Evolutionary conservation across 2,888 invertebrate species (phyloP), one percentile per base, ranked within the genome.

Genomic region (Cosmopolites sordidus): DNA sequence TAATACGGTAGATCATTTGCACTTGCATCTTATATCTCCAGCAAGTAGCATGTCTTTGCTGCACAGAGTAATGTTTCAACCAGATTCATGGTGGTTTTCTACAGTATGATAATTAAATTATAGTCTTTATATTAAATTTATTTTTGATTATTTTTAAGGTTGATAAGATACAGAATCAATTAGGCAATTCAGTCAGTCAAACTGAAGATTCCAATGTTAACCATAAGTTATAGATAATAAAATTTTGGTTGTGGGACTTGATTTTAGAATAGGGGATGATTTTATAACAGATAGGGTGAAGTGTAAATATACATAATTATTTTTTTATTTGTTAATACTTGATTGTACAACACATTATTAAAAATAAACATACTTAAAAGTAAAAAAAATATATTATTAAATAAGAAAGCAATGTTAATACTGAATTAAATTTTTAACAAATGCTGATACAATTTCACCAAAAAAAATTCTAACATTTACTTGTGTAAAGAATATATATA

Each of bases 11-110:
- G 72, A 76, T 42, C 95, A 95, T 73, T 75, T 92, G 4, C 95
- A 95, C 71, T 75, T 95, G 51, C 95, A 96, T 66, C 82, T 85
- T 0, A 93, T 95, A 48, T 84, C 87, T 0, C 92, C 94, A 0
- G 79, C 80, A 12, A 81, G 83, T 0, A 79, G 84, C 56, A 90
- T 95, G 87, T 78, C 83, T 0, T 79, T 83, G 11, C 55, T 87
- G 0, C 75, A 79, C 2, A 76, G 80, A 49, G 62, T 81, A 56
- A 79, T 90, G 58, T 94, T 90, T 66, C 83, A 74, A 67, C 83
- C 83, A n/a, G 78, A 84, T 54, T 82, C 86, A 0, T 83, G 79
- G 64, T 93, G 92, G 92, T 93, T 92, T 78, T 86, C 86, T 56
- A 81, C 86, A 56, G 92, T 92, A n/a, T n/a, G n/a, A n/a, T n/a